phyloP scores from a whole-genome alignment of 2,797 vertebrate species.

The Sebastes iracundus region DNA sequence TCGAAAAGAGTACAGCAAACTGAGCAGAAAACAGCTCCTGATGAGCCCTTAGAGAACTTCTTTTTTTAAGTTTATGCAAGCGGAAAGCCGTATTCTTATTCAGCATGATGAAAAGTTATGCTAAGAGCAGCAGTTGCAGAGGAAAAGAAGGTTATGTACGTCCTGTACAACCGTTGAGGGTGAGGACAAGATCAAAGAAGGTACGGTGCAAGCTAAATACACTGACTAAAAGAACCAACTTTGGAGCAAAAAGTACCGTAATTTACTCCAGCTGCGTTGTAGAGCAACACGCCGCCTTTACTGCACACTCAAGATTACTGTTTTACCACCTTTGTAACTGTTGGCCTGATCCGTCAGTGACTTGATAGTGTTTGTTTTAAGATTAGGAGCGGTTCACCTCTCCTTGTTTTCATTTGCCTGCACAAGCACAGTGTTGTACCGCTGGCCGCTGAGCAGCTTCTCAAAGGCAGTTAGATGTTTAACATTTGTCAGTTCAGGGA shows the following conservation, averaged over 20 bases:
- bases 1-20: not conserved
- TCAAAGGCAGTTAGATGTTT: slow-evolving; percentile 14
- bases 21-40: not conserved
- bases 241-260: not conserved
- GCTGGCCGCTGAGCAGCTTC: slow-evolving; percentile 20
- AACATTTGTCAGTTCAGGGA: slow-evolving; percentile 7
- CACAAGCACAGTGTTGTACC: slow-evolving; percentile 44
- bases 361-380: slow-evolving; percentile 51
- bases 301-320: slow-evolving; percentile 39
- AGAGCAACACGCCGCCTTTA: slow-evolving; percentile 6
- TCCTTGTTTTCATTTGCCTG: slow-evolving; percentile 56
- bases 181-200: not conserved
- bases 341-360: slow-evolving; percentile 35
- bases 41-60: not conserved
- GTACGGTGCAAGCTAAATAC: not conserved
- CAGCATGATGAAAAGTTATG: not conserved
- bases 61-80: not conserved
- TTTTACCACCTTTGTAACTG: slow-evolving; percentile 45
- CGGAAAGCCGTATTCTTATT: not conserved
- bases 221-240: not conserved
- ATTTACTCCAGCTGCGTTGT: slow-evolving; percentile 3
- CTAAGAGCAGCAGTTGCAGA: not conserved
- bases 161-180: not conserved
- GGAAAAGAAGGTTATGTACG: not conserved
- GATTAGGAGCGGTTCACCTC: slow-evolving; percentile 59